Base-by-base conservation (phyloP, 1,140 invertebrate species). In the Leptopilina boulardi region DNA sequence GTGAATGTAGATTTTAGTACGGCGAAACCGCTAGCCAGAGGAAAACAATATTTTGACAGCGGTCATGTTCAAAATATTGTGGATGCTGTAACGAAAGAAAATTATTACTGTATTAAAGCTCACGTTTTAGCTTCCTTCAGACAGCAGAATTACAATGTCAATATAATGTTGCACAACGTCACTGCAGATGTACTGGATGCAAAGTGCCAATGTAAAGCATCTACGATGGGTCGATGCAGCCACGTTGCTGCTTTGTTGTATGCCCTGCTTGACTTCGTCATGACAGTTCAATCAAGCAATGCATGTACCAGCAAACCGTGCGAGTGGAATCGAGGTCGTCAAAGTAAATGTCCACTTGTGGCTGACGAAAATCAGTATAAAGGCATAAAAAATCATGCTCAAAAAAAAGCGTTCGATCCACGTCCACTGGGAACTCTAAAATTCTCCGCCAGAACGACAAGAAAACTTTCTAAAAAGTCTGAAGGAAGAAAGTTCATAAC, bases 121-220 rank as follows among this genome's bases (percentile, higher is more conserved):
- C 11, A 73, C 0, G 18, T 77, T 2, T 21, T 73, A 41, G 70
- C 76, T 54, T 77, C 70, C 5, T 71, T 15, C 11, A 56, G 41
- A 56, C 34, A 73, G 8, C 10, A 54, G 4, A 8, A 15, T 56
- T 70, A 77, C 5, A 59, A n/a, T 11, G 71, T 77, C 0, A 15
- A 10, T 1, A 47, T 77, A 34, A 77, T 77, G 76, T 56, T 77
- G 2, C 13, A 73, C 18, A 21, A 47, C 1, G 11, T 3, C 5
- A 59, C 26, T 59, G 76, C 26, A 30, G 30, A 70, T 56, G 30
- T 77, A 2, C 3, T 70, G 0, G 38, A 59, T 23, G 76, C 70
- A 21, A 73, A 41, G 3, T 77, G 76, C 18, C 38, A 77, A 5
- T 77, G 76, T 30, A 77, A 77, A 73, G 76, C 42, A 2, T 73